A percentile compares a stretch with the other conserved stretches of the same genome.
These are phyloP conservation scores for Eulemur coronatus DNA, from an alignment of 2,797 vertebrate genomes.

Conservation along the genomic window DNA sequence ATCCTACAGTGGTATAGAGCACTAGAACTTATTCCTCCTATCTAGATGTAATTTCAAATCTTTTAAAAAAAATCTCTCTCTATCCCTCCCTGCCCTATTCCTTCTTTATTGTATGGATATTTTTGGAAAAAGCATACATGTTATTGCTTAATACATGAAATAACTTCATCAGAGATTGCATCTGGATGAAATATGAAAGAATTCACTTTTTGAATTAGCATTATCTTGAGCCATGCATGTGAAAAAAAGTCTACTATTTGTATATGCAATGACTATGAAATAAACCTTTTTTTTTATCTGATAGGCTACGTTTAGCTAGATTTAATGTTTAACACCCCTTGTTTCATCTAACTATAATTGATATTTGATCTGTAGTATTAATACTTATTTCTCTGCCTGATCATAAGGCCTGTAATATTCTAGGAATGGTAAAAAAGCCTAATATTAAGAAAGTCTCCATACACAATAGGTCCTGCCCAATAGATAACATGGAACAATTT, in stretches of 20 bases:
- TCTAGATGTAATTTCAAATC: background rate
- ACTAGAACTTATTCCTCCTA: background rate
- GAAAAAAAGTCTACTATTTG: background rate
- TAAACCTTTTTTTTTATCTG: background rate
- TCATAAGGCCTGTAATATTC: background rate
- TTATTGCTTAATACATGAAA: background rate
- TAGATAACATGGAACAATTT: background rate
- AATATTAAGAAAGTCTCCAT: background rate
- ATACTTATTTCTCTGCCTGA: background rate
- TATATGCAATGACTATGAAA: background rate
- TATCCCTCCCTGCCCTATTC: background rate
- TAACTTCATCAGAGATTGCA: background rate
- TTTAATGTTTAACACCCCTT: background rate
- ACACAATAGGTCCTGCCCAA: accelerated
- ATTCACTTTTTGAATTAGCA: background rate
- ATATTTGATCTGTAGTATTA: background rate
- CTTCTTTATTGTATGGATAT: background rate
- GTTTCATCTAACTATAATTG: background rate
- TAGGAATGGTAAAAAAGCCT: background rate
- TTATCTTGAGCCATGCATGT: background rate
- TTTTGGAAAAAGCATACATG: background rate
- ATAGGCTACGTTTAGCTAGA: background rate
- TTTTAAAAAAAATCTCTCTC: background rate
- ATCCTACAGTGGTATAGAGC: no score
- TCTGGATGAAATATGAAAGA: background rate